Evolutionary conservation across 2,113 vertebrate species (phyloP).

Genomic region (Pantherophis guttatus): DNA sequence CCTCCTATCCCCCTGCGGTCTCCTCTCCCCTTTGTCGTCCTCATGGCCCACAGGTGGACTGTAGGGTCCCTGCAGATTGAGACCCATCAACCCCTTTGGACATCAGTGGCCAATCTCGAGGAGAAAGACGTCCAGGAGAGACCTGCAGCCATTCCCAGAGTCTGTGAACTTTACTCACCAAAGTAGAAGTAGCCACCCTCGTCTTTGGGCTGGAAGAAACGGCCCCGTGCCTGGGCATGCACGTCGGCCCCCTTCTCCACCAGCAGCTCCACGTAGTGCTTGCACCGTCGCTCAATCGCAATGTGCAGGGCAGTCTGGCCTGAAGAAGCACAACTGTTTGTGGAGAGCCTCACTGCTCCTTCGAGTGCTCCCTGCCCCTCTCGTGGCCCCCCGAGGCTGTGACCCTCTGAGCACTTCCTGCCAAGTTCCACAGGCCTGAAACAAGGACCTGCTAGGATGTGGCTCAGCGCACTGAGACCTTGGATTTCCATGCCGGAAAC

Average conservation of each 20-base stretch:
- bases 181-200: slow-evolving; percentile 98
- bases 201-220: slow-evolving; percentile 93
- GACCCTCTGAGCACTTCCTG: neutral
- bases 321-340: neutral
- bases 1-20: too few relatives aligned
- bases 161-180: slow-evolving; percentile 70
- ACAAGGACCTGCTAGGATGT: neutral
- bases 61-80: neutral
- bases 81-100: neutral
- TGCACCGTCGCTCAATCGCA: slow-evolving; percentile 93
- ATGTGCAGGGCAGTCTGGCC: slow-evolving; percentile 96
- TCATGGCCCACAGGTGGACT: neutral
- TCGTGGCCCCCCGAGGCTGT: neutral
- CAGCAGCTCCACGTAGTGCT: slow-evolving; percentile 91
- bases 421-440: neutral
- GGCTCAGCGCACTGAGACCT: neutral
- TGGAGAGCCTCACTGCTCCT: neutral
- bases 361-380: neutral
- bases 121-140: too few relatives aligned
- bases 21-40: neutral
- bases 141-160: too few relatives aligned
- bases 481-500: neutral
- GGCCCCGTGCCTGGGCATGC: slow-evolving; percentile 90
- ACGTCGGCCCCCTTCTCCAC: slow-evolving; percentile 91
- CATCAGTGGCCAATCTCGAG: too few relatives aligned